Percentiles rank a stretch among this genome's conserved stretches.
phyloP scores from a whole-genome alignment of 2,113 vertebrate species.

The Apodemus speciosus region DNA sequence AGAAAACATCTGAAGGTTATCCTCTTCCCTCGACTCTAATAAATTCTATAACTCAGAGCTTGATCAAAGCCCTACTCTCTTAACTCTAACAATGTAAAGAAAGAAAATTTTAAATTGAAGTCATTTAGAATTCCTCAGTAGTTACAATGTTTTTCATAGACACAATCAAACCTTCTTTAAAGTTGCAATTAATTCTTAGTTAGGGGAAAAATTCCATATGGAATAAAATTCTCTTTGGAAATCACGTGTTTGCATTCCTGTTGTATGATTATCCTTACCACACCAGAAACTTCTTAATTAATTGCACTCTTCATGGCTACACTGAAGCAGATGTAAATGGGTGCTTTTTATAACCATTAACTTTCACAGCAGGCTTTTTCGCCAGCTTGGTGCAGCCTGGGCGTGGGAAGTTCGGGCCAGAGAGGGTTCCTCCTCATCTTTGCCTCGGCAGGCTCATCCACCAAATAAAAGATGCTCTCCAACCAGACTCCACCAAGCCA shows the following conservation, averaged over 20 bases:
- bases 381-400: not conserved
- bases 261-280: constrained; percentile 89
- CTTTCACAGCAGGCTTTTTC: constrained; percentile 79
- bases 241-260: constrained; percentile 89
- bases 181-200: constrained; percentile 87
- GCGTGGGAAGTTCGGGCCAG: not conserved
- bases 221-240: constrained; percentile 88
- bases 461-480: constrained; percentile 42
- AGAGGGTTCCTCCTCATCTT: not conserved
- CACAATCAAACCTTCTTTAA: constrained; percentile 85
- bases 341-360: constrained; percentile 80
- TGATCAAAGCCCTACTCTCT: constrained; percentile 87
- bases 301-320: constrained; percentile 85
- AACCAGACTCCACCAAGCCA: constrained; percentile 47
- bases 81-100: constrained; percentile 85
- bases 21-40: constrained; percentile 87
- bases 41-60: constrained; percentile 85
- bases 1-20: constrained; percentile 92
- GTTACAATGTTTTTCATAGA: constrained; percentile 85
- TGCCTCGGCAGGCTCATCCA: constrained; percentile 6
- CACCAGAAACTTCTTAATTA: constrained; percentile 90
- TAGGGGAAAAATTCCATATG: constrained; percentile 85
- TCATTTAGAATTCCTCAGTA: constrained; percentile 86
- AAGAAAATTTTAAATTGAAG: constrained; percentile 87
- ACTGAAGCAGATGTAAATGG: constrained; percentile 88